These are phyloP conservation scores for Rhea pennata DNA, from an alignment of 2,113 vertebrate species.

Conservation along the genomic window DNA sequence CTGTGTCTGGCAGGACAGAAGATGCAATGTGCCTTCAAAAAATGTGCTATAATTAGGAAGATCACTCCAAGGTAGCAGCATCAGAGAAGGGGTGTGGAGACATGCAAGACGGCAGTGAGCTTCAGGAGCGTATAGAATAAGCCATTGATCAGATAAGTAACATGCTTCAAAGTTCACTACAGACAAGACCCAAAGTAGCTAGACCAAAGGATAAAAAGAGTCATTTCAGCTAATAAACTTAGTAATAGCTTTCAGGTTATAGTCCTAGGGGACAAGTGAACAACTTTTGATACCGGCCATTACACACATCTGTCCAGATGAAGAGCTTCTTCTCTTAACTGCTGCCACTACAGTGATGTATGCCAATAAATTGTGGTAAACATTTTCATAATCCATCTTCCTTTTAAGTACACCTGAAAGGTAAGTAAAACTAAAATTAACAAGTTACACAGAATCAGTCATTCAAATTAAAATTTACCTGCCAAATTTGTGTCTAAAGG, in stretches of 20 bases:
- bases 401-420: background rate
- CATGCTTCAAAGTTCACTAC: background rate
- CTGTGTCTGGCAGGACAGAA: slow-evolving; percentile 3
- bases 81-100: background rate
- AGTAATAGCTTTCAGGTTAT: background rate
- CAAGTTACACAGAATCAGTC: background rate
- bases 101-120: background rate
- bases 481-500: background rate
- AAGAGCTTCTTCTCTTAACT: background rate
- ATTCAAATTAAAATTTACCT: background rate
- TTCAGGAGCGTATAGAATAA: background rate
- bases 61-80: background rate
- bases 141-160: background rate
- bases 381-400: background rate
- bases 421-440: background rate
- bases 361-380: background rate
- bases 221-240: background rate
- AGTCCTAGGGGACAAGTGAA: background rate
- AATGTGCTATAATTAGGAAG: background rate
- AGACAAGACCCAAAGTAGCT: background rate
- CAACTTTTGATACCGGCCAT: background rate
- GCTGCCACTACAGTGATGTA: background rate
- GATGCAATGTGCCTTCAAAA: background rate
- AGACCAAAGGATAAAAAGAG: background rate
- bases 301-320: background rate